phyloP scores from a whole-genome alignment of 2,888 invertebrate genomes.

The Scelioninae gen. 1 region DNA sequence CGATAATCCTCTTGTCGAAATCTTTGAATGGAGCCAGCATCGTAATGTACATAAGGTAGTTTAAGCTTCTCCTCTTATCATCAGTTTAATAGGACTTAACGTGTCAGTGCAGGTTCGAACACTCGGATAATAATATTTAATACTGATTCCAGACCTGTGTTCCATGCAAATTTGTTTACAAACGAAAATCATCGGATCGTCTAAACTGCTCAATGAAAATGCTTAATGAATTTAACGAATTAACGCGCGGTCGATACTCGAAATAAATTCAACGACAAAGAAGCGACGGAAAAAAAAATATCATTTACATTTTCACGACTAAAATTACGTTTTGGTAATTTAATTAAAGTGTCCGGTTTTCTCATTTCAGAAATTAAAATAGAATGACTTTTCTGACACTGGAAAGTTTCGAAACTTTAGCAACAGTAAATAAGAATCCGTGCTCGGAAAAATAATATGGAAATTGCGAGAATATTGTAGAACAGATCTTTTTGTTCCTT shows the following conservation, averaged over 20 bases:
- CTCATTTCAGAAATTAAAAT: conserved; percentile 37
- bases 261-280: not conserved
- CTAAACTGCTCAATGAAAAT: not conserved
- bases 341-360: conserved; percentile 25
- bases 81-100: conserved; percentile 52
- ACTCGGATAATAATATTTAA: conserved; percentile 52
- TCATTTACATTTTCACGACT: conserved; percentile 12
- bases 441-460: conserved; percentile 12
- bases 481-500: too few relatives aligned
- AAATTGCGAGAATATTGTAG: conserved; percentile 9
- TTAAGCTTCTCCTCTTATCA: conserved; percentile 54
- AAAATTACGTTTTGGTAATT: conserved; percentile 28
- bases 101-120: conserved; percentile 53
- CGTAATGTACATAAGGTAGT: conserved; percentile 51
- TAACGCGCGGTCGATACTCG: too few relatives aligned
- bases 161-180: conserved; percentile 19
- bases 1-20: conserved; percentile 56
- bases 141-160: conserved; percentile 21
- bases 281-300: not conserved
- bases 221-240: too few relatives aligned
- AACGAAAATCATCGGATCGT: too few relatives aligned
- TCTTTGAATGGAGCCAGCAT: conserved; percentile 57
- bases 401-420: conserved; percentile 16
- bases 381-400: conserved; percentile 18
- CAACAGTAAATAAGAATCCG: conserved; percentile 36